phyloP scores from a whole-genome alignment of 2,888 invertebrate species.

The Euphydryas editha region DNA sequence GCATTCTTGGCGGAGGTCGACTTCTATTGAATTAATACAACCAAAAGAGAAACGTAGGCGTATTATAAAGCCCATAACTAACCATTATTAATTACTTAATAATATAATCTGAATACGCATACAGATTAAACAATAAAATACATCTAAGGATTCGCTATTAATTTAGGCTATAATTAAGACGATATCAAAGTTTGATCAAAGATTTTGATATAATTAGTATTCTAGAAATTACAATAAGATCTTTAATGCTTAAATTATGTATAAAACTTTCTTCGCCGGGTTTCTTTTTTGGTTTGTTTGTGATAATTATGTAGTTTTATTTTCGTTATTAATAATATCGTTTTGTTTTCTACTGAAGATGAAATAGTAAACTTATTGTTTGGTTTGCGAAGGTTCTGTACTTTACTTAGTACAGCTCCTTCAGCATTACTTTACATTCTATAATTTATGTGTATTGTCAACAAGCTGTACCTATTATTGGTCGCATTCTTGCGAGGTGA shows the following conservation, averaged over 20 bases:
- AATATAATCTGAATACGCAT: background rate
- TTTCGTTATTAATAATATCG: background rate
- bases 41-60: background rate
- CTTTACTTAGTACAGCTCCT: conserved; percentile 12
- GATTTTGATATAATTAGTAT: background rate
- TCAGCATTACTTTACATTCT: conserved; percentile 15
- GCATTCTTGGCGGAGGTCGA: conserved; percentile 58
- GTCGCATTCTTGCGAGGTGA: conserved; percentile 74
- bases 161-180: background rate
- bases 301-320: background rate
- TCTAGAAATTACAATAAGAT: background rate
- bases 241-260: conserved; percentile 3
- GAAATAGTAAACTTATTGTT: too few species aligned
- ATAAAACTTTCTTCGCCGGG: background rate
- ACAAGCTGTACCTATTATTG: conserved; percentile 63
- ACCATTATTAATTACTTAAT: background rate
- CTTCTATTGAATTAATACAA: conserved; percentile 46
- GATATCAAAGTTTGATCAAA: background rate
- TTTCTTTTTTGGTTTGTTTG: background rate
- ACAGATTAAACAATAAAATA: background rate
- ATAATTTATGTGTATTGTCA: conserved; percentile 54
- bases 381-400: background rate
- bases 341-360: background rate
- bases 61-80: conserved; percentile 22
- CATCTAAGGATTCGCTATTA: background rate